Evolutionary conservation across 2,888 invertebrate species (phyloP), one percentile per base, ranked within the genome.

Genomic region (Tiliacea aurago): DNA sequence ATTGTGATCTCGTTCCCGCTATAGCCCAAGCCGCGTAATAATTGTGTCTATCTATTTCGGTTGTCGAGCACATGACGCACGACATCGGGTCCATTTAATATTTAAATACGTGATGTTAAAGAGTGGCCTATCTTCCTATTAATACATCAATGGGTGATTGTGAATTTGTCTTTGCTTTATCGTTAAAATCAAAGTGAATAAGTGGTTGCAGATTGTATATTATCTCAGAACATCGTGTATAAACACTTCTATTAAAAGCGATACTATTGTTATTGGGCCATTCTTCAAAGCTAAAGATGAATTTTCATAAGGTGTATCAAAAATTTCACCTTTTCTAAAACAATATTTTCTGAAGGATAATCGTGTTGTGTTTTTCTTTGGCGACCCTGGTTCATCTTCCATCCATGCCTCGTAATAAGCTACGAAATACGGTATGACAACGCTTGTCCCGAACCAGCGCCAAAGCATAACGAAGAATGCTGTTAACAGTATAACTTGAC

Each of bases 321-420:
- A 94, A 86, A 95, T 92, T 81, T 95, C 95, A 56, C 94, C 92
- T 91, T 95, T 95, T 72, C 90, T 92, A 70, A 95, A 95, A 84
- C 95, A 95, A 73, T 94, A 95, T 78, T 91, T 92, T 80, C 94
- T 90, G 68, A 95, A 94, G 1, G 87, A 81, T 45, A 86, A 61
- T 18, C 80, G 51, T 7, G 72, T 18, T 11, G 61, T 4, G 11
- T 84, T 82, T 37, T 45, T 20, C 9, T 1, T 0, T 5, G 18
- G 0, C 1, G 0, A 0, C 5, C 0, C 2, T 0, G 20, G 4
- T 3, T 78, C 68, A 0, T 79, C 79, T 0, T 84, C 88, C 0
- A 69, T 23, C 13, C 94, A 65, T 0, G 88, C 87, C 0, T 81
- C 58, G 51, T 91, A 93, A 68, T 90, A 88, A 3, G 93, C 81